Percentiles rank a stretch among this genome's conserved stretches.
Conservation (phyloP, 2,888 invertebrate genomes). For the Volucella bombylans region DNA sequence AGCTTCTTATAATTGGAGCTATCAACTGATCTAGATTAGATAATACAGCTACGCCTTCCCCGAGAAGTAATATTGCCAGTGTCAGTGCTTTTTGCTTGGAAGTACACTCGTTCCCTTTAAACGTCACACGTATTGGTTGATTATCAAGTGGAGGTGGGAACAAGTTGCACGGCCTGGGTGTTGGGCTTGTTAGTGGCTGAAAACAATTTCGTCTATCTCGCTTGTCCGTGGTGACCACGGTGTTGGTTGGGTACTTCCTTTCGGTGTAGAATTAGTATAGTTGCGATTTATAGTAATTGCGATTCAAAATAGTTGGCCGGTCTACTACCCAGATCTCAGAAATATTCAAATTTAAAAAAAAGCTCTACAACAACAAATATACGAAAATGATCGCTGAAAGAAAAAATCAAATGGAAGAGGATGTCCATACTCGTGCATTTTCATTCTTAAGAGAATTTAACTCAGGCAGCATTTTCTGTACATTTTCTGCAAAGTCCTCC, state of each 20-base stretch:
- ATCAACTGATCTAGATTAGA: background rate
- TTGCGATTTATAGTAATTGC: too few species aligned
- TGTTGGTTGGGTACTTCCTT: too few species aligned
- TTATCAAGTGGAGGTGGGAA: conserved; percentile 18
- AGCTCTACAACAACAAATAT: too few species aligned
- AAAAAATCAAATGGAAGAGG: too few species aligned
- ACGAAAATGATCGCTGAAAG: too few species aligned
- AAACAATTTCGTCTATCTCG: too few species aligned
- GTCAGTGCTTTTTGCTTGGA: conserved; percentile 12
- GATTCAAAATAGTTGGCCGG: too few species aligned
- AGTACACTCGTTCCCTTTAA: conserved; percentile 5
- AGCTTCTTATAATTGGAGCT: background rate
- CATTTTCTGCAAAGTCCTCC: conserved; percentile 1
- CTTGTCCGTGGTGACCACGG: too few species aligned
- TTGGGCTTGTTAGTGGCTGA: background rate
- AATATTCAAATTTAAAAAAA: too few species aligned
- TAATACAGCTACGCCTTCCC: conserved; percentile 22
- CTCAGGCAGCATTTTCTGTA: conserved; percentile 14
- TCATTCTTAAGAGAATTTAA: conserved; percentile 14
- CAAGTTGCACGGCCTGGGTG: background rate
- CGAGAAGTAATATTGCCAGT: conserved; percentile 4
- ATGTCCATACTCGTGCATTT: too few species aligned
- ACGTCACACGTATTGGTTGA: conserved; percentile 3
- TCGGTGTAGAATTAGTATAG: too few species aligned
- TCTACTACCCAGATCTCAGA: too few species aligned